Evolutionary conservation across 2,797 vertebrate genomes (phyloP).

Genomic region (Glossophaga mutica): DNA sequence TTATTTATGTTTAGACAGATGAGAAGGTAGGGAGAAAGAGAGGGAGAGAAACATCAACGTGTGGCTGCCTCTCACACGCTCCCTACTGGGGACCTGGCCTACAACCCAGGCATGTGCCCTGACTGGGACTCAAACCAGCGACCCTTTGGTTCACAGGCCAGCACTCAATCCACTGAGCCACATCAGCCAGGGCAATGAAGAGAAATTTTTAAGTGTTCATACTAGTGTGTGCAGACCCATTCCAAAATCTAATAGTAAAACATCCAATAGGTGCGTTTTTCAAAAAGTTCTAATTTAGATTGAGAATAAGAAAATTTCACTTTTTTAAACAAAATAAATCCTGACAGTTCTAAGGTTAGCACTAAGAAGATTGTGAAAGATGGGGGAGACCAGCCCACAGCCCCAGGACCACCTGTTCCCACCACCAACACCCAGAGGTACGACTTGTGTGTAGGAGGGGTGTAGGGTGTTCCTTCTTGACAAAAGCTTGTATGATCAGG

Average conservation of each 20-base stretch:
- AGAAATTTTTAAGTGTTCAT: background rate
- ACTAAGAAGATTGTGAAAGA: background rate
- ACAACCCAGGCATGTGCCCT: no score
- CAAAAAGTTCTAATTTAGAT: background rate
- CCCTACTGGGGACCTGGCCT: no score
- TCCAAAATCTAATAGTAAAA: slow-evolving; percentile 25
- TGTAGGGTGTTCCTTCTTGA: background rate
- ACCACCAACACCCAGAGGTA: background rate
- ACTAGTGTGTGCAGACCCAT: background rate
- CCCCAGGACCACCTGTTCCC: background rate
- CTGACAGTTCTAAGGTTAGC: background rate
- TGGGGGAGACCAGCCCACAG: background rate
- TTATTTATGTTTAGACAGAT: no score
- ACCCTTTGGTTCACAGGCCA: no score
- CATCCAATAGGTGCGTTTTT: background rate
- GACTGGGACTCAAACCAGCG: no score
- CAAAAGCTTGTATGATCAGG: background rate
- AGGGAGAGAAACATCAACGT: no score
- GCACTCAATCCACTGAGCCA: no score
- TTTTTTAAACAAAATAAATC: slow-evolving; percentile 3
- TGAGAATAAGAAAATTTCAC: background rate
- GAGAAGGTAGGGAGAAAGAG: no score
- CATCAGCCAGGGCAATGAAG: no score
- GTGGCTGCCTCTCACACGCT: no score
- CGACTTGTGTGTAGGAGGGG: no score